Percentiles rank a stretch among this genome's conserved stretches.
Conservation (phyloP, 2,797 vertebrate genomes). For the Pseudocheirus occidentalis region DNA sequence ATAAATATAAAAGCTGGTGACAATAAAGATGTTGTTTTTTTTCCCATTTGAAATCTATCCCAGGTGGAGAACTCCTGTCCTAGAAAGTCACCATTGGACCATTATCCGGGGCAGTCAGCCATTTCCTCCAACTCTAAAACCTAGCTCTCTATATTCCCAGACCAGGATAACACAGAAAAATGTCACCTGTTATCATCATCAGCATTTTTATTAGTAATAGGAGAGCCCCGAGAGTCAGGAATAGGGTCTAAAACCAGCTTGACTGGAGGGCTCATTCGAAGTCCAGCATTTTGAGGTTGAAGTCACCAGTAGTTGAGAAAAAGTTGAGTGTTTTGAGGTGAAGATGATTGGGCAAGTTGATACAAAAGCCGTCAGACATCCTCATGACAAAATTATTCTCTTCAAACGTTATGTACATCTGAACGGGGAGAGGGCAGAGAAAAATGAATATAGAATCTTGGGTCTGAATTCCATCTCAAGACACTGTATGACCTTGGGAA, state of each 20-base stretch:
- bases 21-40: not conserved
- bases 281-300: conserved; percentile 79
- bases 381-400: conserved; percentile 78
- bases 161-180: conserved; percentile 51
- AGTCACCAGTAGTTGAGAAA: conserved; percentile 79
- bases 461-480: not conserved
- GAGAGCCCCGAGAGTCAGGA: too few species aligned
- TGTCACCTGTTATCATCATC: not conserved
- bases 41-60: not conserved
- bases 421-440: not conserved
- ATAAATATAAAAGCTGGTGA: not conserved
- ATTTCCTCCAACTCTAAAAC: not conserved
- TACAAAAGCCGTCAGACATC: conserved; percentile 80
- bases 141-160: conserved; percentile 18
- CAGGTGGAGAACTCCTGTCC: not conserved
- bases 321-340: conserved; percentile 79
- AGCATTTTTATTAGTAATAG: not conserved
- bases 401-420: conserved; percentile 79
- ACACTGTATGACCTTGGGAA: not conserved
- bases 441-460: too few species aligned
- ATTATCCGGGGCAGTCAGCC: fast-evolving
- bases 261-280: conserved; percentile 78
- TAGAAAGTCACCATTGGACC: not conserved
- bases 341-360: conserved; percentile 83
- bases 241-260: conserved; percentile 69